These are phyloP conservation scores for Tricholauxania praeusta DNA, from an alignment of 2,888 invertebrate genomes.

Conservation along the genomic window DNA sequence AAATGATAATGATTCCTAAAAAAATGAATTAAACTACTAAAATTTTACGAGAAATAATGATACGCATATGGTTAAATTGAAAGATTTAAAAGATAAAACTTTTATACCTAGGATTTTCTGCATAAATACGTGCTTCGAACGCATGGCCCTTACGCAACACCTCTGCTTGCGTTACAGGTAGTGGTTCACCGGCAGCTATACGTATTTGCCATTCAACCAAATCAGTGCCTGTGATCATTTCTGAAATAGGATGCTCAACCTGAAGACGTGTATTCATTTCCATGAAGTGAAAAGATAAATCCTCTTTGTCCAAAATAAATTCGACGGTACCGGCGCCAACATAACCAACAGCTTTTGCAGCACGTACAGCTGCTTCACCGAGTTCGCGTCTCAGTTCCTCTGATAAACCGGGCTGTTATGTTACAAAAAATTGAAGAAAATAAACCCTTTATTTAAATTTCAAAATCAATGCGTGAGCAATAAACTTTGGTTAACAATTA, in stretches of 20 bases:
- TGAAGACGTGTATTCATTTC: slow-evolving; percentile 99
- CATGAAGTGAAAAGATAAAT: slow-evolving; percentile 97
- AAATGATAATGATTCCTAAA: too few species aligned
- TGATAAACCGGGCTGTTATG: slow-evolving; percentile 82
- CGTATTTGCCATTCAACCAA: slow-evolving; percentile 97
- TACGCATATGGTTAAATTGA: too few species aligned
- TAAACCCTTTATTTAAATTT: neutral
- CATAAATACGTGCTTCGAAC: slow-evolving; percentile 97
- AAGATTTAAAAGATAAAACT: too few species aligned
- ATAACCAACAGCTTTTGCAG: slow-evolving; percentile 95
- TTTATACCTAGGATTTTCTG: slow-evolving; percentile 78
- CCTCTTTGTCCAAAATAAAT: slow-evolving; percentile 90
- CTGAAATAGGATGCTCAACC: slow-evolving; percentile 97
- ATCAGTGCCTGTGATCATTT: slow-evolving; percentile 97
- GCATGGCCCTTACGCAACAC: slow-evolving; percentile 87
- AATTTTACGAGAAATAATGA: too few species aligned
- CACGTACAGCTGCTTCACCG: slow-evolving; percentile 92
- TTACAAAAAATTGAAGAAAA: neutral
- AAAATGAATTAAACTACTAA: too few species aligned
- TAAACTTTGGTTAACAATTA: neutral
- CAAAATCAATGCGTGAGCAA: neutral
- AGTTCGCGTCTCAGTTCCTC: slow-evolving; percentile 80
- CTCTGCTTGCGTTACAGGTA: slow-evolving; percentile 85
- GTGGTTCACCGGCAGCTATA: slow-evolving; percentile 87
- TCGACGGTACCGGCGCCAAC: slow-evolving; percentile 99